phyloP scores from a whole-genome alignment of 2,888 invertebrate species.

The Lomographa bimaculata region DNA sequence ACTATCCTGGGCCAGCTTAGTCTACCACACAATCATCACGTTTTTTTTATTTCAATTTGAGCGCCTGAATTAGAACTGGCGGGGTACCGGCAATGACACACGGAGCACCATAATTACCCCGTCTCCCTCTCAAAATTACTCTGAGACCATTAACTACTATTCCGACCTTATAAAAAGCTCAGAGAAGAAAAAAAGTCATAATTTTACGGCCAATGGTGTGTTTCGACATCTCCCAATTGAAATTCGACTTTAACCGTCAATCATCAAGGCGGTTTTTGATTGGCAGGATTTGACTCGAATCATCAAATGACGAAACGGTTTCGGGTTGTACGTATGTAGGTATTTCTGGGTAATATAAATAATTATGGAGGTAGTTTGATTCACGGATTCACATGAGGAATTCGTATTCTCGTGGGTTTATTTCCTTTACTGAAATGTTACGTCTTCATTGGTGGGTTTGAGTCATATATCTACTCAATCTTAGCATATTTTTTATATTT shows the following conservation, averaged over 20 bases:
- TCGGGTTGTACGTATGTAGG: constrained; percentile 28
- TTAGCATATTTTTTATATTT: no score
- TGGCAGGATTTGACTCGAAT: constrained; percentile 13
- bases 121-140: constrained; percentile 69
- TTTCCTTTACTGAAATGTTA: constrained; percentile 14
- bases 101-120: constrained; percentile 72
- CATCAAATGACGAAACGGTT: constrained; percentile 32
- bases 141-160: constrained; percentile 72
- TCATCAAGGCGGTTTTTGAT: constrained; percentile 20
- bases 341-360: constrained; percentile 35
- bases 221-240: constrained; percentile 7
- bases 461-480: no score
- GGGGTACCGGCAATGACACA: constrained; percentile 75
- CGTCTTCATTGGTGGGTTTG: not conserved
- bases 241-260: constrained; percentile 15
- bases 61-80: constrained; percentile 42
- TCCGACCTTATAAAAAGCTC: constrained; percentile 70
- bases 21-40: constrained; percentile 13
- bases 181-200: constrained; percentile 57
- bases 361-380: constrained; percentile 34
- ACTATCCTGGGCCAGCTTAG: constrained; percentile 8
- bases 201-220: constrained; percentile 59
- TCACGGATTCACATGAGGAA: constrained; percentile 26
- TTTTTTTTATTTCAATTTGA: constrained; percentile 22
- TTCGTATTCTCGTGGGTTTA: constrained; percentile 24